Conservation (phyloP, 1,140 invertebrate genomes). For the Papilio polytes region DNA sequence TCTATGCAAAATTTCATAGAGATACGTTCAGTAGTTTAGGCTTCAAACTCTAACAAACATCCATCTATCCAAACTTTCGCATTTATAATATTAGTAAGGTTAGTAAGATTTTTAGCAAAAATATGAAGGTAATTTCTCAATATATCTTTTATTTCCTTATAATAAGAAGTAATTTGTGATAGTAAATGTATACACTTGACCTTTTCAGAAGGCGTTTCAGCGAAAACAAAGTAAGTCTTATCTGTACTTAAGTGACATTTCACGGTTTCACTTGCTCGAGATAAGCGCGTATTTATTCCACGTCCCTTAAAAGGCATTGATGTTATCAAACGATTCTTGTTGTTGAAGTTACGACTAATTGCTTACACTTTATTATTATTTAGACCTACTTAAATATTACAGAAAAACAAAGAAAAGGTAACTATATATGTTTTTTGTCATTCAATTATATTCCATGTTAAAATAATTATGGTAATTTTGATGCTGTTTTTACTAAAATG, state of each 20-base stretch:
- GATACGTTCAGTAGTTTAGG: too few relatives aligned
- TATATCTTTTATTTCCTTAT: neutral
- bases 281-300: constrained; percentile 11
- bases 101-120: neutral
- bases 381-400: neutral
- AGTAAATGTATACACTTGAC: neutral
- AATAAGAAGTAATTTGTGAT: neutral
- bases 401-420: neutral
- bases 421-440: neutral
- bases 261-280: constrained; percentile 20
- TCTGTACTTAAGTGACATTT: constrained; percentile 6
- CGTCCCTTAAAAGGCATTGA: neutral
- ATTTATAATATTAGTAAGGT: too few relatives aligned
- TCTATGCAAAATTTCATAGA: too few relatives aligned
- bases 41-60: too few relatives aligned
- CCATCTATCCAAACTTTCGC: too few relatives aligned
- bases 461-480: neutral
- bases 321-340: constrained; percentile 8
- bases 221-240: neutral
- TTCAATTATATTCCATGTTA: neutral
- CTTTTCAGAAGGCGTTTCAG: neutral
- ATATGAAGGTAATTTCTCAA: neutral
- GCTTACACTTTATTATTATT: neutral
- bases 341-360: constrained; percentile 8
- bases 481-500: neutral